Conservation (phyloP, 2,113 vertebrate species). For the Todiramphus saurophagus region DNA sequence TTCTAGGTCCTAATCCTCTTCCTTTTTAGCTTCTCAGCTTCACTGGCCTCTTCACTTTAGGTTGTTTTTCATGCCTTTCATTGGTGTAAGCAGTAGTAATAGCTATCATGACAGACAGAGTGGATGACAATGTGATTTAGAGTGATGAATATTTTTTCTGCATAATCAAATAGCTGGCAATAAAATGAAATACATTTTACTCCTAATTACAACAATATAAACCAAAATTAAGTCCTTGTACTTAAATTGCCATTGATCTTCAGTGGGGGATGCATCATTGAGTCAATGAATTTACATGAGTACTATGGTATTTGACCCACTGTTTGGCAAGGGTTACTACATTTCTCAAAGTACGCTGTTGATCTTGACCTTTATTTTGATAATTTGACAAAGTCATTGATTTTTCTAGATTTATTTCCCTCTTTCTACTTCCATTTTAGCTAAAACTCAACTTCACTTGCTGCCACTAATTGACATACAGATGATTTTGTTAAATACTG, state of each 20-base stretch:
- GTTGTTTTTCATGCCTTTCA: conserved; percentile 11
- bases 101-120: background rate
- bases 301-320: background rate
- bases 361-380: background rate
- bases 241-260: background rate
- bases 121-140: background rate
- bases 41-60: conserved; percentile 7
- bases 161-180: background rate
- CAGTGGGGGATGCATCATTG: background rate
- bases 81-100: background rate
- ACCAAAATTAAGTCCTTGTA: background rate
- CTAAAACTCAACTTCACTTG: background rate
- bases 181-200: background rate
- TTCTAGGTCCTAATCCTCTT: conserved; percentile 16
- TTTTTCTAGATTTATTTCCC: background rate
- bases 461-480: background rate
- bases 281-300: background rate
- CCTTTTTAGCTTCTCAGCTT: background rate
- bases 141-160: background rate
- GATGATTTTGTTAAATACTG: background rate
- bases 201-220: background rate
- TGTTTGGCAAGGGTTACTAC: background rate
- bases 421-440: background rate
- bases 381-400: background rate
- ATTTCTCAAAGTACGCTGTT: background rate